These are phyloP conservation scores for Coccyzus lansbergi DNA, from an alignment of 2,797 vertebrate species.

Conservation along the genomic window DNA sequence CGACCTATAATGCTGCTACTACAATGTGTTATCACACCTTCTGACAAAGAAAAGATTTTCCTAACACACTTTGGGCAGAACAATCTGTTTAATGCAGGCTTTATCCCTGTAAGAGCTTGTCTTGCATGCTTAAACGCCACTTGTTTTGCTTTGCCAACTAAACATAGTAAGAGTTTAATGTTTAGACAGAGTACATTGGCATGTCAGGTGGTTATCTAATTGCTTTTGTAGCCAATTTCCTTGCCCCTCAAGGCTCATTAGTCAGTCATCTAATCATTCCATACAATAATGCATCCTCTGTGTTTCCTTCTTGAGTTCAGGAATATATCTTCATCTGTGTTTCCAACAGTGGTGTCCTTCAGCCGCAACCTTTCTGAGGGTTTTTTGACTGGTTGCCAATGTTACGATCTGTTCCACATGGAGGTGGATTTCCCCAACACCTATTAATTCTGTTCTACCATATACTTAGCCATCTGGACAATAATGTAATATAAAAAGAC, in stretches of 20 bases:
- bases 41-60: neutral
- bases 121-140: neutral
- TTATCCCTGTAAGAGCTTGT: neutral
- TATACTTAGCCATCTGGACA: slow-evolving; percentile 74
- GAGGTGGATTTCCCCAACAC: slow-evolving; percentile 26
- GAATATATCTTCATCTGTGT: slow-evolving; percentile 42
- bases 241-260: slow-evolving; percentile 78
- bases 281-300: slow-evolving; percentile 59
- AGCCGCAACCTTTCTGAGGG: slow-evolving; percentile 41
- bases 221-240: slow-evolving; percentile 69
- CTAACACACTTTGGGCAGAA: neutral
- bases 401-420: slow-evolving; percentile 12
- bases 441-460: slow-evolving; percentile 56
- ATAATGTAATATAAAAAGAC: neutral
- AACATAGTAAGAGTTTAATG: neutral
- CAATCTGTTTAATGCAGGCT: neutral
- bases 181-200: slow-evolving; percentile 46
- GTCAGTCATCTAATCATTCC: slow-evolving; percentile 71
- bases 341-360: slow-evolving; percentile 58
- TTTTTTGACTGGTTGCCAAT: slow-evolving; percentile 39
- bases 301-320: slow-evolving; percentile 48
- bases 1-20: neutral
- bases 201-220: slow-evolving; percentile 70
- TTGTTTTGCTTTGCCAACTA: neutral
- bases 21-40: neutral